Percentiles rank a stretch among this genome's conserved stretches.
Evolutionary conservation across 2,888 invertebrate genomes (phyloP).

Genomic region (Perdita meconis): DNA sequence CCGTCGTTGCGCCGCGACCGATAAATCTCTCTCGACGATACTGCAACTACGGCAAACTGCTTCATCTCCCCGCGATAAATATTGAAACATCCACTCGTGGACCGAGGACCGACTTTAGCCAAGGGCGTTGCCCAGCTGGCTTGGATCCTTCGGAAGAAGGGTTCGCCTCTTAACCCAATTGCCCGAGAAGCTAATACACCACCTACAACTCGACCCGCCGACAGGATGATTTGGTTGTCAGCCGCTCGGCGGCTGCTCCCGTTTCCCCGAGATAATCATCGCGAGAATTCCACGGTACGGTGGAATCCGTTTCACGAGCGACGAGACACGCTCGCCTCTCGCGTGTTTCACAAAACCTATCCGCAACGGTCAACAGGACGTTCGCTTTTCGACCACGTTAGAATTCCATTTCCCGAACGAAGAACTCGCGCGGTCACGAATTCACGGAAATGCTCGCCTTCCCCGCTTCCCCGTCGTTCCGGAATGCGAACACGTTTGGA

Average conservation of each 20-base stretch:
- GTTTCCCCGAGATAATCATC: too few species aligned
- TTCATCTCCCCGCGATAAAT: slow-evolving; percentile 61
- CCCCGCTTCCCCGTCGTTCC: slow-evolving; percentile 8
- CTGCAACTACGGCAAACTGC: slow-evolving; percentile 53
- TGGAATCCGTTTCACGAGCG: too few species aligned
- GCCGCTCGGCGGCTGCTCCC: too few species aligned
- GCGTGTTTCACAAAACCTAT: too few species aligned
- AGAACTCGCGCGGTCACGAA: slow-evolving; percentile 16
- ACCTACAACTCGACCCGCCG: slow-evolving; percentile 5
- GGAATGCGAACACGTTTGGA: slow-evolving; percentile 37
- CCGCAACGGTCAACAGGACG: not conserved
- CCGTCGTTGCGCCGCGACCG: slow-evolving; percentile 35
- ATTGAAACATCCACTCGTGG: slow-evolving; percentile 52
- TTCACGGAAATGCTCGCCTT: slow-evolving; percentile 32
- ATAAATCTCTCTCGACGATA: slow-evolving; percentile 46
- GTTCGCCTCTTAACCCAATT: slow-evolving; percentile 44
- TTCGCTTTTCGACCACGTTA: slow-evolving; percentile 39
- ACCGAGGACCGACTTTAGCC: slow-evolving; percentile 11
- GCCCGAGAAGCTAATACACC: slow-evolving; percentile 17
- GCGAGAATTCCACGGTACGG: too few species aligned
- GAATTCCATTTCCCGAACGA: slow-evolving; percentile 31
- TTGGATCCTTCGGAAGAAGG: slow-evolving; percentile 15
- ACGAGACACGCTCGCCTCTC: too few species aligned
- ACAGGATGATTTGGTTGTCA: not conserved
- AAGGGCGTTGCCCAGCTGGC: slow-evolving; percentile 36